A percentile compares a stretch with the other conserved stretches of the same genome.
Conservation (phyloP, 2,888 invertebrate species). For the Meta bourneti region DNA sequence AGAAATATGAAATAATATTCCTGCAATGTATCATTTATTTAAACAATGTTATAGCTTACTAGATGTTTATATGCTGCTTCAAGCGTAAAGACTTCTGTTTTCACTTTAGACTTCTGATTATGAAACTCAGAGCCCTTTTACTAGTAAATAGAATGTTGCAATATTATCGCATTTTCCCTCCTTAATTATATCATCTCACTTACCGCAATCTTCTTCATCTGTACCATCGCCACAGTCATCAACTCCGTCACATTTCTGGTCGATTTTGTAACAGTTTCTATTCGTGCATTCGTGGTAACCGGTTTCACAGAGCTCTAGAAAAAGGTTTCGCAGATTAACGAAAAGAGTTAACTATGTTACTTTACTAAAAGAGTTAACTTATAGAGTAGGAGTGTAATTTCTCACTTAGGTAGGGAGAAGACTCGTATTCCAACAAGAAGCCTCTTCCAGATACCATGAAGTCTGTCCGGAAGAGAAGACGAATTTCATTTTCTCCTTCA, state of each 20-base stretch:
- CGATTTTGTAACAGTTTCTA: slow-evolving; percentile 35
- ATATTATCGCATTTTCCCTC: no score
- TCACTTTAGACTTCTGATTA: no score
- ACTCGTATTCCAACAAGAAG: slow-evolving; percentile 34
- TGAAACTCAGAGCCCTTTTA: no score
- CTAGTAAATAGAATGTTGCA: no score
- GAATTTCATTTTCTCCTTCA: slow-evolving; percentile 39
- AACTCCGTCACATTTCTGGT: slow-evolving; percentile 28
- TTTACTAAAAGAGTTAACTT: no score
- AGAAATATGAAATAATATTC: no score
- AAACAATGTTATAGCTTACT: no score
- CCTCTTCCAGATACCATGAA: slow-evolving; percentile 52
- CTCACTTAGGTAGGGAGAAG: slow-evolving; percentile 3
- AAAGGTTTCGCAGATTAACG: neutral
- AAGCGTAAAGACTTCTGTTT: no score
- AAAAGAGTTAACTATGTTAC: no score
- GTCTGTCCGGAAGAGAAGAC: slow-evolving; percentile 40
- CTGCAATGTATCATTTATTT: no score
- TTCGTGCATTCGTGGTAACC: slow-evolving; percentile 23
- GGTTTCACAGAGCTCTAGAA: slow-evolving; percentile 7
- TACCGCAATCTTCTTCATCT: slow-evolving; percentile 51
- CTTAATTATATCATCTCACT: neutral
- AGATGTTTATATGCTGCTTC: no score
- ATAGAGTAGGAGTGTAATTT: neutral
- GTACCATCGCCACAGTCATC: slow-evolving; percentile 47